Percentiles rank a stretch among this genome's conserved stretches.
Conservation (phyloP, 92 coral and sea anemone species). For the Parazoanthus swiftii region DNA sequence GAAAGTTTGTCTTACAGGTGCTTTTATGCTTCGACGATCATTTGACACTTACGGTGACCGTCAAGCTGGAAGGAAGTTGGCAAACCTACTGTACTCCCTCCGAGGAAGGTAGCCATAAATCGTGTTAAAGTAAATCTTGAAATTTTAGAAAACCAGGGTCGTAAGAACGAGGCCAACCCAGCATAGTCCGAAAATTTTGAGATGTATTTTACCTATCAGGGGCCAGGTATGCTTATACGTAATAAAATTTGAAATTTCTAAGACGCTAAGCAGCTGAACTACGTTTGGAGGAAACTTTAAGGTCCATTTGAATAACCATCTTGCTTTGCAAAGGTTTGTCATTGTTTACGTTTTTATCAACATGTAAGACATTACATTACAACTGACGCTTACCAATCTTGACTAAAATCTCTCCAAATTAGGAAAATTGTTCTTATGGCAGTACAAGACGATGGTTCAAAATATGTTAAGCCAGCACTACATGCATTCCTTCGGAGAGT, state of each 20-base stretch:
- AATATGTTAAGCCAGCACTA: neutral
- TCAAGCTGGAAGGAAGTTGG: neutral
- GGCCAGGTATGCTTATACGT: neutral
- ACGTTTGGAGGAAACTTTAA: neutral
- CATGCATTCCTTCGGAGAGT: neutral
- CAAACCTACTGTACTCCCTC: neutral
- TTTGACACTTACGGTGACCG: neutral
- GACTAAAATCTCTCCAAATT: neutral
- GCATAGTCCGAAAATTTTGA: no score
- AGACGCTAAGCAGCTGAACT: neutral
- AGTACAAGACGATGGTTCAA: slow-evolving; percentile 13
- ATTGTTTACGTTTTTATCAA: no score
- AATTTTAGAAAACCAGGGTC: neutral
- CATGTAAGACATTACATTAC: no score
- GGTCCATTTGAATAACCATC: neutral
- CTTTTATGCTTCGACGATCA: neutral
- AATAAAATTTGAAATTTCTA: neutral
- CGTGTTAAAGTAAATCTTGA: neutral
- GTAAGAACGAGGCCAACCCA: neutral
- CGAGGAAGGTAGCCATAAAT: slow-evolving; percentile 10
- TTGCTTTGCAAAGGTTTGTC: neutral
- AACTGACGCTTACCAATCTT: no score
- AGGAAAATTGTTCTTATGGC: slow-evolving; percentile 12
- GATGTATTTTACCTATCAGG: no score
- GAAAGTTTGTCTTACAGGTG: neutral